Base-by-base conservation (phyloP, 2,113 vertebrate species). In the Bos taurus region DNA sequence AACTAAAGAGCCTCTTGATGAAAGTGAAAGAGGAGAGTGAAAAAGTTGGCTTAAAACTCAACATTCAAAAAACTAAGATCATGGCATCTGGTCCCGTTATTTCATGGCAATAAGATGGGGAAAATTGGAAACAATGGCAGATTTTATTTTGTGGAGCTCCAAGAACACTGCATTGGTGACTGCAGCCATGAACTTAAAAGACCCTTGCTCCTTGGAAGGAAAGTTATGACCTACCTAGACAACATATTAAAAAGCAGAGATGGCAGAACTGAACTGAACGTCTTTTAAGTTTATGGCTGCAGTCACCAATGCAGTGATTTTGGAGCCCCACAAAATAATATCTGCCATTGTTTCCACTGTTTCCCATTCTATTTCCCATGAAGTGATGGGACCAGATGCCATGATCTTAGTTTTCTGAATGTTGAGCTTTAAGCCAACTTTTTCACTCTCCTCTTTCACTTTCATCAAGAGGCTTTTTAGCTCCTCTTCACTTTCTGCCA, bases 131-230 rank as follows among this genome's bases (percentile, higher is more conserved):
- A 71, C n/a, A 71, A 36, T 71, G n/a, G 17, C n/a, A 36, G 64
- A 71, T 21, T 71, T 36, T 36, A 28, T 71, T 71, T 62, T 62
- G 2, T 30, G 64, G 64, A 17, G 17, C 17, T 71, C 64, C 9
- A 71, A 71, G 36, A 71, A 21, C 10, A 36, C 17, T 67, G 9
- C 33, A 21, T 10, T 67, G 17, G 64, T 67, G 17, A 36, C 17
- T 67, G 17, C 4, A 67, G 17, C 64, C 64, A 67, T 67, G 17
- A 67, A 71, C 33, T 36, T 71, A 71, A 71, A 71, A 71, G 64
- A 36, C 0, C 0, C n/a, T 71, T 71, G 2, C n/a, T 71, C 9
- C 17, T 71, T 71, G 30, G n/a, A 71, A 71, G 17, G n/a, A 71
- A 71, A 71, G n/a, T 21, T 36, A 71, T 71, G 64, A 36, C 64